Evolutionary conservation across 2,113 vertebrate species (phyloP), one percentile per base, ranked within the genome.

Genomic region (Eclectus roratus): DNA sequence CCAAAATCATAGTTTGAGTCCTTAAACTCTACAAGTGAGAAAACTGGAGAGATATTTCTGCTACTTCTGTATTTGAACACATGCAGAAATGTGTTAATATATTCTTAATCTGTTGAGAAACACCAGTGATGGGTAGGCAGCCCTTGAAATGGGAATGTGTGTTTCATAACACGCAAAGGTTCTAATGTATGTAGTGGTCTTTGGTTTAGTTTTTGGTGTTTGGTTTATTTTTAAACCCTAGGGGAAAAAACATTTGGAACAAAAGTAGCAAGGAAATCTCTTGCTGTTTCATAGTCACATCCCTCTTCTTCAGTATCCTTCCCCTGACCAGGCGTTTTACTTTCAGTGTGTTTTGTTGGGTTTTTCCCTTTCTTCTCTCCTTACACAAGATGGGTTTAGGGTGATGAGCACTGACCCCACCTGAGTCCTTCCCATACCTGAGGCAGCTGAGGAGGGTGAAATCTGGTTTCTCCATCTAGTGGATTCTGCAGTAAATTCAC

Each of bases 401-500:
- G 85, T 96, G 95, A 95, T 94, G 96, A 95, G 91, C 43, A 81
- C 77, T 89, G 92, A 80, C 91, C 84, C 79, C 13, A 17, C 3
- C 33, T 35, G 79, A 58, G 77, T 85, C 81, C 80, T 84, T 29
- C 4, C 61, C 73, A 69, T 91, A 97, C 95, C 96, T 90, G 95
- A 97, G 96, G 95, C 95, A 94, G 91, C 84, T 79, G 97, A 97
- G 93, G 19, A 96, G 97, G 97, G 92, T 91, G 92, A 96, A 91
- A 94, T 93, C 91, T 92, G 96, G 94, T 82, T 96, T 95, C 96
- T 96, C 97, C 96, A 96, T 97, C 97, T 98, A 97, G 97, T 53
- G 97, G 97, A 89, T 93, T 92, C 96, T 96, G 95, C 96, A 85
- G 83, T 11, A 96, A 98, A 88, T 97, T 46, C 94, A 96, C 88